Percentiles rank a stretch among this genome's conserved stretches.
phyloP scores from a whole-genome alignment of 2,888 invertebrate species.

The Hoplodrina ambigua region DNA sequence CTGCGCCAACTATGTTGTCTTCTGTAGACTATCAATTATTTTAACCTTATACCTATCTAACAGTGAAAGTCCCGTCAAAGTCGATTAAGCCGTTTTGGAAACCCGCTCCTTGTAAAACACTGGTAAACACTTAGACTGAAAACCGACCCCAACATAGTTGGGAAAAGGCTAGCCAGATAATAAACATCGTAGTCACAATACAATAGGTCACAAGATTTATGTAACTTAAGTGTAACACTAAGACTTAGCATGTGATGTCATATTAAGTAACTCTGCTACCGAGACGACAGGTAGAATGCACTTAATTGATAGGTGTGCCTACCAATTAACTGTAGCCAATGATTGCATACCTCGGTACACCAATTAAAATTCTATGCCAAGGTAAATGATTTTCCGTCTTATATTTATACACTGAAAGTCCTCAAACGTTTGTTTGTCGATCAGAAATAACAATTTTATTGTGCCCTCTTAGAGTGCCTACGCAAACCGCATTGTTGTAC shows the following conservation, averaged over 20 bases:
- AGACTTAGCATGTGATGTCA: conserved; percentile 20
- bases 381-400: conserved; percentile 26
- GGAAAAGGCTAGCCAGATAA: no score
- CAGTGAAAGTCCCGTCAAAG: no score
- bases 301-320: conserved; percentile 33
- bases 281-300: conserved; percentile 39
- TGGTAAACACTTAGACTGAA: no score
- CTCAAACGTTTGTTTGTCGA: conserved; percentile 15
- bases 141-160: no score
- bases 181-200: neutral
- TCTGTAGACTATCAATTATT: no score
- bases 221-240: conserved; percentile 9
- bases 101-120: no score
- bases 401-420: conserved; percentile 21
- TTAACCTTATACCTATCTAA: no score
- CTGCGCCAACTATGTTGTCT: no score
- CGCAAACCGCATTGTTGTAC: conserved; percentile 45
- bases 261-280: conserved; percentile 35
- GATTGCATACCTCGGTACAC: neutral
- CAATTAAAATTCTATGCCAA: conserved; percentile 4
- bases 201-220: neutral
- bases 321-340: conserved; percentile 31
- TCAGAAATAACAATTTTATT: conserved; percentile 42
- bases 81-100: no score
- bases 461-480: conserved; percentile 34